These are phyloP conservation scores for Furnarius figulus DNA, from an alignment of 2,113 vertebrate species.

Conservation along the genomic window DNA sequence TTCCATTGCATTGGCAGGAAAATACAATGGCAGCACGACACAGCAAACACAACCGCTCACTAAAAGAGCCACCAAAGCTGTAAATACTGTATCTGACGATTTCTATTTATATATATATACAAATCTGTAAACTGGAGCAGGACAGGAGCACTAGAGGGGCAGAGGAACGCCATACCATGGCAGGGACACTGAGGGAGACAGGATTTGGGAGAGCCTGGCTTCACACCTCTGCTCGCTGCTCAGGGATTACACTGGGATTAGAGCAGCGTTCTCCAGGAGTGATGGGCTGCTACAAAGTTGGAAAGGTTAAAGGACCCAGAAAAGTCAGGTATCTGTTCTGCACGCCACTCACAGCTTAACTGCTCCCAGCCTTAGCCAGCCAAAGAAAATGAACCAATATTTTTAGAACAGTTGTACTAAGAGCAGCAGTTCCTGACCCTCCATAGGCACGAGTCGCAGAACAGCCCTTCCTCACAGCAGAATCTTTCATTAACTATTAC, in stretches of 20 bases:
- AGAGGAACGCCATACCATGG: neutral
- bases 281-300: neutral
- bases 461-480: neutral
- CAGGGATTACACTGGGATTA: accelerated
- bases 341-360: neutral
- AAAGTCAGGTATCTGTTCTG: neutral
- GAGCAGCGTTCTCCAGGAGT: neutral
- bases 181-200: neutral
- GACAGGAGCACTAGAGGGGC: neutral
- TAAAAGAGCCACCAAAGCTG: conserved; percentile 50
- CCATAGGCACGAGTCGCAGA: accelerated
- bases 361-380: neutral
- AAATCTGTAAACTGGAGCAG: neutral
- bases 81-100: neutral
- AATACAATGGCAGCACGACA: conserved; percentile 49
- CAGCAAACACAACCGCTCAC: conserved; percentile 57
- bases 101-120: neutral
- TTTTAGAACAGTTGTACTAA: neutral
- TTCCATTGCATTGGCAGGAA: conserved; percentile 35
- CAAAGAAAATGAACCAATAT: neutral
- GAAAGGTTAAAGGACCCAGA: neutral
- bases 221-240: neutral
- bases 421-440: neutral
- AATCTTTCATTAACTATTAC: neutral
- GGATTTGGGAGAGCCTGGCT: neutral